These are phyloP conservation scores for Tangachromis dhanisi DNA, from an alignment of 2,113 vertebrate species.

Conservation along the genomic window DNA sequence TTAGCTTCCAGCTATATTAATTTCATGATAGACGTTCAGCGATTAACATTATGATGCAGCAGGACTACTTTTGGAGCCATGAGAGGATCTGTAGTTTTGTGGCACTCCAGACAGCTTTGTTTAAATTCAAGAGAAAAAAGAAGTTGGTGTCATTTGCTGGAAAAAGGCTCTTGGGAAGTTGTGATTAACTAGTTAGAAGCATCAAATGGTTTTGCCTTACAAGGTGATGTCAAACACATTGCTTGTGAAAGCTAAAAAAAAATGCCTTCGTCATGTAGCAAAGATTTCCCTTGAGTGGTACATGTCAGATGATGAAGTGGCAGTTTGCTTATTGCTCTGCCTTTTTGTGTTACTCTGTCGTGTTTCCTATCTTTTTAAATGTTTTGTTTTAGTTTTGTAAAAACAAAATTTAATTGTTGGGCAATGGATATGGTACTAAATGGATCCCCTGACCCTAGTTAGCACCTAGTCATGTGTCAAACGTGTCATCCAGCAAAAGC, in stretches of 20 bases:
- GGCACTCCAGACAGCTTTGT: not conserved
- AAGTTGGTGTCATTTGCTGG: not conserved
- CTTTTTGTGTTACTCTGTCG: not conserved
- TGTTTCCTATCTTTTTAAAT: not conserved
- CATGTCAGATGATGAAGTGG: not conserved
- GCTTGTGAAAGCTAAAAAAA: not conserved
- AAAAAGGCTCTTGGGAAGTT: not conserved
- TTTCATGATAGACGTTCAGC: not conserved
- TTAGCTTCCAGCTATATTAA: not conserved
- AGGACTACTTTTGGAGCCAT: not conserved
- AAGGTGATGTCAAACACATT: not conserved
- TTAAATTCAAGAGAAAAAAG: not conserved
- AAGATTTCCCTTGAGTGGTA: not conserved
- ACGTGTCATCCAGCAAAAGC: not conserved
- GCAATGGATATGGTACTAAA: conserved; percentile 13
- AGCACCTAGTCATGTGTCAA: conserved; percentile 20
- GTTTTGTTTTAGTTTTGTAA: not conserved
- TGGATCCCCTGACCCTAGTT: conserved; percentile 7
- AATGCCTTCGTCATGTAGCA: not conserved
- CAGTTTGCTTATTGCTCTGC: not conserved
- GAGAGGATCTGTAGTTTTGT: not conserved
- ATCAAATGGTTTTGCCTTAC: not conserved
- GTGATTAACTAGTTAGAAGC: not conserved
- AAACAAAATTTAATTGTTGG: not conserved
- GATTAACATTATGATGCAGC: not conserved